phyloP scores from a whole-genome alignment of 2,888 invertebrate species.

The Spilosoma lubricipeda region DNA sequence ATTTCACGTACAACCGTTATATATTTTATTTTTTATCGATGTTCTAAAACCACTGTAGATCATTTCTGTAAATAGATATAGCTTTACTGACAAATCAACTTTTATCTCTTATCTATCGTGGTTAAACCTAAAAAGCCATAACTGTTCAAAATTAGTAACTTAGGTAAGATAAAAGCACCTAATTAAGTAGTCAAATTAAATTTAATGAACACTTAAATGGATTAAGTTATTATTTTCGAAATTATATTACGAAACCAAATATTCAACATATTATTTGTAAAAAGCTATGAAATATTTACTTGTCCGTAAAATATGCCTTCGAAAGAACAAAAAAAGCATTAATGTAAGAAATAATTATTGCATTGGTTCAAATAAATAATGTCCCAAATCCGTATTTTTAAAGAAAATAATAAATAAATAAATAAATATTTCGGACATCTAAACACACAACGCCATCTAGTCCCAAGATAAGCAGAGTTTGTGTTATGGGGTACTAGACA shows the following conservation, averaged over 20 bases:
- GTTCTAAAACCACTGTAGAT: background rate
- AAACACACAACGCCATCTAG: too few relatives aligned
- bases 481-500: too few relatives aligned
- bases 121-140: background rate
- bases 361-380: too few relatives aligned
- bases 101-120: background rate
- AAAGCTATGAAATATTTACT: background rate
- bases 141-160: constrained; percentile 2
- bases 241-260: background rate
- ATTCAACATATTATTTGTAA: background rate
- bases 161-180: constrained; percentile 1
- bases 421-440: too few relatives aligned
- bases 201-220: background rate
- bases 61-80: background rate
- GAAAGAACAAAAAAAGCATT: background rate
- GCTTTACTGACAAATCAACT: background rate
- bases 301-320: background rate
- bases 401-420: too few relatives aligned
- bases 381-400: too few relatives aligned
- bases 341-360: too few relatives aligned
- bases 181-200: background rate
- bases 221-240: background rate
- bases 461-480: too few relatives aligned
- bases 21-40: too few relatives aligned
- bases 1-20: background rate